These are phyloP conservation scores for Speoplatyrhinus poulsoni DNA, from an alignment of 2,113 vertebrate genomes.

Conservation along the genomic window DNA sequence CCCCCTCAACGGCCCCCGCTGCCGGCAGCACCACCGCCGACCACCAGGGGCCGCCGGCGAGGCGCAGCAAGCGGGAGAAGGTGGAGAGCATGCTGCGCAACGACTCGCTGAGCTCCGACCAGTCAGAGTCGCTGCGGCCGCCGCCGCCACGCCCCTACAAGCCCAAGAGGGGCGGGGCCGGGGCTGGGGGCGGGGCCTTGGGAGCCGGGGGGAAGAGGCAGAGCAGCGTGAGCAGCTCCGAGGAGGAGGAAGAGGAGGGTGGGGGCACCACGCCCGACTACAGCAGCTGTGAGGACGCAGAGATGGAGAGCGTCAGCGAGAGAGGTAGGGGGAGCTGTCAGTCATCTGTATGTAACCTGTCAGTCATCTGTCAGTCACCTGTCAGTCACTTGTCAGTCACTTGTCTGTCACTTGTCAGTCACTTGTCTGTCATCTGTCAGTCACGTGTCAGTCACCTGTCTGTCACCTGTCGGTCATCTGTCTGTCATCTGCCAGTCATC, in stretches of 20 bases:
- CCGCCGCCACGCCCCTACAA: conserved; percentile 95
- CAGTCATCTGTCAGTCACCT: too few relatives aligned
- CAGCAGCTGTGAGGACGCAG: conserved; percentile 97
- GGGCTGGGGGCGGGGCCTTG: conserved; percentile 74
- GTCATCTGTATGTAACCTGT: neutral
- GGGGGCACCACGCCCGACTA: conserved; percentile 96
- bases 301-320: conserved; percentile 96
- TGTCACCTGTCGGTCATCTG: too few relatives aligned
- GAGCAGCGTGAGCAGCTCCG: conserved; percentile 96
- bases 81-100: conserved; percentile 95
- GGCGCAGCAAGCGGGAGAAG: conserved; percentile 93
- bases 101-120: conserved; percentile 97
- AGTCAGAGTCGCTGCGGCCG: conserved; percentile 93
- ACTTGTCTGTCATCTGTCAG: neutral
- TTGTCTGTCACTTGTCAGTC: neutral
- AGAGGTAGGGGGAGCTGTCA: conserved; percentile 82
- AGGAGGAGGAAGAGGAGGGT: conserved; percentile 98
- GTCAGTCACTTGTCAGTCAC: conserved; percentile 5
- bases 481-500: too few relatives aligned
- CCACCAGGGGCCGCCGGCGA: conserved; percentile 79
- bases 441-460: too few relatives aligned
- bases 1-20: conserved; percentile 76
- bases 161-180: conserved; percentile 78
- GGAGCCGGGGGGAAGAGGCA: conserved; percentile 86
- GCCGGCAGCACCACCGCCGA: conserved; percentile 80